Conservation (phyloP, 2,113 vertebrate species). For the Chaetodon auriga region DNA sequence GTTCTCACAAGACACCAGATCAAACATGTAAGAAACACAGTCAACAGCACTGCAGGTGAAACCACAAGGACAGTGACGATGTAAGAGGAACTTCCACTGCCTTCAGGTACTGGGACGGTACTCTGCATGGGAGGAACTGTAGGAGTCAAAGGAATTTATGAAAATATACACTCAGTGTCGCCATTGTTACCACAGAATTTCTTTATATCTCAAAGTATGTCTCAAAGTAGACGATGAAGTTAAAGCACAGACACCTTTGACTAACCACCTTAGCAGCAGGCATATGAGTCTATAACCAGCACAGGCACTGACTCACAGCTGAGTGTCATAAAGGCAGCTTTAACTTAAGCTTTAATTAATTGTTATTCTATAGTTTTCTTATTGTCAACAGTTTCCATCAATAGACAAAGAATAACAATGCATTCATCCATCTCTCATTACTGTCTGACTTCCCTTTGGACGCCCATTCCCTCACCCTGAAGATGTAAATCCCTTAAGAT, state of each 20-base stretch:
- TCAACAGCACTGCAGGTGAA: slow-evolving; percentile 37
- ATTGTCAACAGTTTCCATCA: no score
- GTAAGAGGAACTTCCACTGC: not conserved
- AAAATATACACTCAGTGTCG: slow-evolving; percentile 23
- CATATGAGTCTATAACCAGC: not conserved
- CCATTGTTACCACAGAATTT: not conserved
- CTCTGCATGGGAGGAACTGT: slow-evolving; percentile 30
- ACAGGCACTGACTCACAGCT: no score
- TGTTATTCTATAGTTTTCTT: no score
- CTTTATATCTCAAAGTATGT: not conserved
- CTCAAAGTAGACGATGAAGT: not conserved
- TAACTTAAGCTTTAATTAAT: no score
- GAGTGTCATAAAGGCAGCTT: no score
- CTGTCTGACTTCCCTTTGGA: no score
- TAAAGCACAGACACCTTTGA: not conserved
- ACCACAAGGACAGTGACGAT: slow-evolving; percentile 34
- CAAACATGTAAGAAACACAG: slow-evolving; percentile 23
- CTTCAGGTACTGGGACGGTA: fast-evolving
- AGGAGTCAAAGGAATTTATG: slow-evolving; percentile 54
- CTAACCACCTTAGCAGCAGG: not conserved
- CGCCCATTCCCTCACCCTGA: no score
- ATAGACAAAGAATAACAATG: no score
- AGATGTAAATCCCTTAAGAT: no score
- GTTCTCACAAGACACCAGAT: slow-evolving; percentile 51
- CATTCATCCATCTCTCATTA: no score